A percentile compares a stretch with the other conserved stretches of the same genome.
These are phyloP conservation scores for Prinia subflava DNA, from an alignment of 2,113 vertebrate species.

Conservation along the genomic window DNA sequence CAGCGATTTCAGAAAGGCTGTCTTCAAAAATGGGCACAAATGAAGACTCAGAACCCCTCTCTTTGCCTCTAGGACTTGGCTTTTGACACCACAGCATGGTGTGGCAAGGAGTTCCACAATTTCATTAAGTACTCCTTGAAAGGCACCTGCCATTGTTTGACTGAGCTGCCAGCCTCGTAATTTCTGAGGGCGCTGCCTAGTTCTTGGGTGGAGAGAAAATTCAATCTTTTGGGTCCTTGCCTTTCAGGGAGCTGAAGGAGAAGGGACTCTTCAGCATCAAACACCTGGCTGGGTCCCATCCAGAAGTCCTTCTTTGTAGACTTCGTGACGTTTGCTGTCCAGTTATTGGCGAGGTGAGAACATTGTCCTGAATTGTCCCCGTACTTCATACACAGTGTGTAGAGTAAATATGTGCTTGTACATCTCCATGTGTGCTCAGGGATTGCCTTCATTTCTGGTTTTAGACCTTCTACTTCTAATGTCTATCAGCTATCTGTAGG, in stretches of 20 bases:
- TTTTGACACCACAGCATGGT: not conserved
- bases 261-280: constrained; percentile 65
- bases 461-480: not conserved
- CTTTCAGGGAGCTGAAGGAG: constrained; percentile 67
- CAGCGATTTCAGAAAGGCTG: not conserved
- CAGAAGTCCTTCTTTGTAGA: constrained; percentile 47
- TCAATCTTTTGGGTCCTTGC: not conserved
- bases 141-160: not conserved
- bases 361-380: not conserved
- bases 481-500: not conserved
- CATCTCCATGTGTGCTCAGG: not conserved
- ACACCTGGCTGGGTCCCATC: constrained; percentile 61
- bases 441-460: not conserved
- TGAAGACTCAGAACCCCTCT: not conserved
- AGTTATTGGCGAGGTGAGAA: constrained; percentile 69
- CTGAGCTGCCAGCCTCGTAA: not conserved
- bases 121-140: not conserved
- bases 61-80: not conserved
- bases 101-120: accelerated
- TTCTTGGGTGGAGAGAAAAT: not conserved
- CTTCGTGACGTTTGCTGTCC: constrained; percentile 64
- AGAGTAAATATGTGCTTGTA: not conserved
- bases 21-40: not conserved
- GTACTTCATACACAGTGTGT: accelerated
- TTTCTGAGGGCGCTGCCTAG: not conserved